phyloP scores from a whole-genome alignment of 2,888 invertebrate genomes.

The Athetis lepigone region DNA sequence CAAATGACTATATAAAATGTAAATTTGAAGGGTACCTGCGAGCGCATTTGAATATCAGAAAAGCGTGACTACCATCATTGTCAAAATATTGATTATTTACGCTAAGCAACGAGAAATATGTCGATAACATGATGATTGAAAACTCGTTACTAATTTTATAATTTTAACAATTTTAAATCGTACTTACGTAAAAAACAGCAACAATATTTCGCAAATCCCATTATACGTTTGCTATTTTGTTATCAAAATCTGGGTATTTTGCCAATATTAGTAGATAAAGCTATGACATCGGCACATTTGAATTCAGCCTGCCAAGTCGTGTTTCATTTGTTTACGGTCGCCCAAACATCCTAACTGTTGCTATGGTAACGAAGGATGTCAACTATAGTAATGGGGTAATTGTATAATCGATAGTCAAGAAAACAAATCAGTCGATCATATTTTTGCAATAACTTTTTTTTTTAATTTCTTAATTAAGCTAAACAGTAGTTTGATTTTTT shows the following conservation, averaged over 20 bases:
- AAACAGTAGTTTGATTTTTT: too few species aligned
- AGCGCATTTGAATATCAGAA: slow-evolving; percentile 82
- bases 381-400: slow-evolving; percentile 76
- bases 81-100: slow-evolving; percentile 82
- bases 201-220: slow-evolving; percentile 71
- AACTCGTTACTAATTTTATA: slow-evolving; percentile 38
- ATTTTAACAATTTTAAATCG: slow-evolving; percentile 22
- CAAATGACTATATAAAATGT: slow-evolving; percentile 70
- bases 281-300: slow-evolving; percentile 71
- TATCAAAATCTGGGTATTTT: slow-evolving; percentile 61
- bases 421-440: slow-evolving; percentile 41
- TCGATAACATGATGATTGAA: slow-evolving; percentile 64
- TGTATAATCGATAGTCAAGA: slow-evolving; percentile 77
- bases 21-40: slow-evolving; percentile 73
- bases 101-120: slow-evolving; percentile 77
- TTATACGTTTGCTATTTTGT: slow-evolving; percentile 65
- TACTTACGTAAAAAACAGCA: slow-evolving; percentile 77
- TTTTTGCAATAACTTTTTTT: background rate
- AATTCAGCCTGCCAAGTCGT: slow-evolving; percentile 74
- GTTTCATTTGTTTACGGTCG: slow-evolving; percentile 87
- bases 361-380: slow-evolving; percentile 80
- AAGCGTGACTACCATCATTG: slow-evolving; percentile 79
- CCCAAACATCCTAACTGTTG: slow-evolving; percentile 82
- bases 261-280: slow-evolving; percentile 66
- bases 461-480: background rate